Evolutionary conservation across 2,797 vertebrate species (phyloP), one percentile per base, ranked within the genome.

Genomic region (Pogonophryne albipinna): DNA sequence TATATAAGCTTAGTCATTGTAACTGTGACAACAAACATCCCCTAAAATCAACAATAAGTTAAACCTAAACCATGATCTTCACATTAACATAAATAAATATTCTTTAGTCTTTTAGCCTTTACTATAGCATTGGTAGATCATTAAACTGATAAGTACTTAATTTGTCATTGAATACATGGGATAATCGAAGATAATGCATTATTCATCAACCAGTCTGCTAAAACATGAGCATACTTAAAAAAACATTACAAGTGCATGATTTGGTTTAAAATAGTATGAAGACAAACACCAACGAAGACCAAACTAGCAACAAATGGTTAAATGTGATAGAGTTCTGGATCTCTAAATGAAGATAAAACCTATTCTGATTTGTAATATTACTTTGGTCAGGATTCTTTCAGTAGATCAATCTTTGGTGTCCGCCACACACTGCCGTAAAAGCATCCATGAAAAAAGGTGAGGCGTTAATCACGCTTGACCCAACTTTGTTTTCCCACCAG

Each of bases 401-500:
- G 50, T 31, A 23, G 56, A 69, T 77, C 11, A 45, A 79, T 38
- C 67, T 27, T 68, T 58, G 42, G 45, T 17, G 20, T 68, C 50
- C 27, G 10, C 47, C 78, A 66, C 66, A 71, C 56, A 67, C 20
- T 20, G 62, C 63, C 12, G 6, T 75, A 76, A 58, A 58, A 65
- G 62, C 59, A 68, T 82, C 44, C 8, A 71, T 65, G 55, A 81
- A 71, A 87, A 77, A 83, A 82, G 79, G 81, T 74, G 74, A 80
- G 80, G 65, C 52, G 69, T 85, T 84, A 74, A 87, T 84, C 87
- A 81, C 73, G 88, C 91, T 76, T 89, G 88, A 87, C 83, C 74
- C 68, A 50, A 60, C 88, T 88, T 84, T 83, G 76, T 85, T 90
- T 87, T 83, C 88, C 71, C 85, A 87, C 81, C 82, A 82, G 90